Evolutionary conservation across 2,888 invertebrate species (phyloP), one percentile per base, ranked within the genome.

Genomic region (Eretmocerus hayati): DNA sequence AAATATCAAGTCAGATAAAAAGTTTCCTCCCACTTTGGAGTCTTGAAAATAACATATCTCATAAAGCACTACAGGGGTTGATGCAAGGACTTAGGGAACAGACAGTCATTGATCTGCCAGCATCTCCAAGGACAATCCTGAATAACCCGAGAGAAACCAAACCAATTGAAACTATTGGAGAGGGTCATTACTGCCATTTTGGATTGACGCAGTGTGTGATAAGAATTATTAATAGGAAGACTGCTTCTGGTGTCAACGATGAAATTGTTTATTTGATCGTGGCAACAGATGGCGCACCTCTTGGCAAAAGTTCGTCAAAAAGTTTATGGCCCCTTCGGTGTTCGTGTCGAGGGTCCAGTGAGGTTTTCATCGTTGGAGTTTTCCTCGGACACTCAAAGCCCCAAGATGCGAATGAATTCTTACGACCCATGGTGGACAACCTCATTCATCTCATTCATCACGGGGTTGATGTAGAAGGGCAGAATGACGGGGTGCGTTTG

Each of bases 161-260:
- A 11, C 13, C 18, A 5, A 37, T 37, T 20, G 18, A 18, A 8
- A 18, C 5, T 19, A n/a, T 37, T 11, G 18, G 18, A 37, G n/a
- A 18, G 11, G 37, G 37, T 19, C 37, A 37, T 19, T 37, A 37
- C 20, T 37, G 37, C 20, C 37, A 37, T n/a, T 37, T 37, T 18
- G 37, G 37, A 11, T 37, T 37, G 19, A 37, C 18, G 8, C 6
- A 6, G n/a, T 37, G 37, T 20, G 5, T 37, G 18, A 13, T 9
- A 37, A 37, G 20, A 37, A 18, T 37, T 11, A 13, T 37, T 19
- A 33, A 33, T 33, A 33, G 8, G 6, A n/a, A n/a, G n/a, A n/a
- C n/a, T n/a, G n/a, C n/a, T n/a, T n/a, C n/a, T n/a, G n/a, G n/a
- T n/a, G n/a, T n/a, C n/a, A n/a, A n/a, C n/a, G 33, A 33, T n/a